Base-by-base conservation (phyloP, 2,888 invertebrate species). In the Willowsia nigromaculata region DNA sequence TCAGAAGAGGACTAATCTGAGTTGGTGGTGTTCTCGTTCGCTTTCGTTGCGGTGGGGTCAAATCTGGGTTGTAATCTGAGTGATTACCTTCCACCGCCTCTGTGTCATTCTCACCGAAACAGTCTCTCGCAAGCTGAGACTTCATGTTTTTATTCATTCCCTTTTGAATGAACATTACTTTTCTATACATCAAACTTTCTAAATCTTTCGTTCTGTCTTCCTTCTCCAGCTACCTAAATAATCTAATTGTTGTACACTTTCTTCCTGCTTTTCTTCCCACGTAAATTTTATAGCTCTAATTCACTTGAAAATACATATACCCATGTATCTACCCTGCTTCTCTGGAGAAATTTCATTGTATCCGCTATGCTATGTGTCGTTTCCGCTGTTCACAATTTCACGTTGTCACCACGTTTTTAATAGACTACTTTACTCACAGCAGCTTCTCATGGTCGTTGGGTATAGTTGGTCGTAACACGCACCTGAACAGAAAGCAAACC, bases 1-100 rank as follows among this genome's bases (percentile, higher is more conserved):
- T 88, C 18, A 88, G 30, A 22, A 88, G 50, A 50, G 88, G 88
- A 53, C 76, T 83, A 40, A 88, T 82, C 59, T 62, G 82, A 13
- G 33, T 18, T 37, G 83, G 83, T 30, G 88, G 82, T 11, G 88
- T 88, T 47, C 59, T 82, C 5, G 59, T 40, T 76, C 59, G 25
- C 27, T 88, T 88, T 0, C 43, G 25, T 43, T 88, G 86, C 25
- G 86, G 80, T 40, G 65, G 71, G 18, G 11, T 25, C 1, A 40
- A 22, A 59, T 81, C 71, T 22, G 71, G 3, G n/a, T 18, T 65
- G 3, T 65, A 13, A 76, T 25, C 27, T 5, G 18, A 4, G 43
- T 40, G n/a, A 33, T 30, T 27, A 33, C 9, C 25, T 9, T 56
- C 56, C 5, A 56, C 40, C 76, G 4, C 40, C 65, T 11, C 33